These are phyloP conservation scores for Drosophila sturtevanti DNA, from an alignment of 1,140 invertebrate species.

Conservation along the genomic window DNA sequence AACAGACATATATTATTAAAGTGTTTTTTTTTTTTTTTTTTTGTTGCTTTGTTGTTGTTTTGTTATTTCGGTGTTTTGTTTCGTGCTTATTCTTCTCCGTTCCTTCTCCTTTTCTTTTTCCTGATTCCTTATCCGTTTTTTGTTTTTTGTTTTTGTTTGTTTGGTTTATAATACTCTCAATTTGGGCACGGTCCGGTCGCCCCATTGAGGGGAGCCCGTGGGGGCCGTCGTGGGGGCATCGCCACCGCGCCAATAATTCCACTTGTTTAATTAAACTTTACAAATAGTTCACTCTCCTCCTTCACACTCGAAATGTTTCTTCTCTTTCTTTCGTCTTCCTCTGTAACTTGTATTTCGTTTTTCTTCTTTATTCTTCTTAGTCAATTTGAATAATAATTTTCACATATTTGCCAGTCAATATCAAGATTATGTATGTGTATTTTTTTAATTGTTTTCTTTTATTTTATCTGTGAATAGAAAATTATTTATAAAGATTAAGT, in stretches of 20 bases:
- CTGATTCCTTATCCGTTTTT: no score
- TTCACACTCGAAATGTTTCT: background rate
- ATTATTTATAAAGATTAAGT: background rate
- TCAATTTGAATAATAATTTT: background rate
- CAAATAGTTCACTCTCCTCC: constrained; percentile 9
- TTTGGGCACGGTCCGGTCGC: constrained; percentile 26
- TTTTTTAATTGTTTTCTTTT: background rate
- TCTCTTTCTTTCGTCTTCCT: background rate
- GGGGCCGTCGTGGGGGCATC: constrained; percentile 45
- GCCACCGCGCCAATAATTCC: constrained; percentile 38
- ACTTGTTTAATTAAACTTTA: constrained; percentile 54
- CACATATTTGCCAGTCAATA: background rate
- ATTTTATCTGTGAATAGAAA: background rate
- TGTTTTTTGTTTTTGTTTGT: no score
- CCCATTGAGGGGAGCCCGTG: constrained; percentile 32
- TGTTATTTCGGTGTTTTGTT: constrained; percentile 9
- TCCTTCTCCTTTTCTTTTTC: no score
- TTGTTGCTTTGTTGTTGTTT: constrained; percentile 3
- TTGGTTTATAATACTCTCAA: constrained; percentile 10
- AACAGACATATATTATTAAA: background rate
- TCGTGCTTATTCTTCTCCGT: background rate
- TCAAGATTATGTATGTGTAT: background rate
- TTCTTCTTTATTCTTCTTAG: background rate
- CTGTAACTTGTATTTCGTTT: background rate
- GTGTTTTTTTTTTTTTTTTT: background rate